phyloP scores from a whole-genome alignment of 2,797 vertebrate species.

The Enteromius afrohamiltoni region DNA sequence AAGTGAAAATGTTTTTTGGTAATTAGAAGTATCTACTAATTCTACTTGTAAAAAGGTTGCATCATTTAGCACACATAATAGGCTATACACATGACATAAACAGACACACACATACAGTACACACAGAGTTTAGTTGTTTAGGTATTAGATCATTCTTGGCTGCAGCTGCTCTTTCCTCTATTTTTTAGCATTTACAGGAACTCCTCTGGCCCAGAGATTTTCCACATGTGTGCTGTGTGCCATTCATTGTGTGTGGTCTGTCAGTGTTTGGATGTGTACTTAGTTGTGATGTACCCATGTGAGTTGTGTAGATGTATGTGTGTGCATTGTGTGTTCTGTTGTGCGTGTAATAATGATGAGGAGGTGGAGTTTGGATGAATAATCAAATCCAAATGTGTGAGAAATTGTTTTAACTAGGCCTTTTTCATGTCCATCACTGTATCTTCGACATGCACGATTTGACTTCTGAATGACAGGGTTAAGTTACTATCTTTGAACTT shows the following conservation, averaged over 20 bases:
- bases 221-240: constrained; percentile 4
- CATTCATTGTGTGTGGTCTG: neutral
- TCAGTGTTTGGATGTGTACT: neutral
- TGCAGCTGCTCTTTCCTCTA: constrained; percentile 49
- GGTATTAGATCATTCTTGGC: constrained; percentile 74
- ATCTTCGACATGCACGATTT: neutral
- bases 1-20: too few relatives aligned
- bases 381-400: constrained; percentile 19
- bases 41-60: too few relatives aligned
- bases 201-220: constrained; percentile 38
- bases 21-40: neutral
- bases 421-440: neutral
- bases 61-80: constrained; percentile 19
- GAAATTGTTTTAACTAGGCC: neutral
- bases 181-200: constrained; percentile 55
- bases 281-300: neutral
- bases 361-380: neutral
- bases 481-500: neutral
- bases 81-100: neutral
- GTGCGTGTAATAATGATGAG: constrained; percentile 12
- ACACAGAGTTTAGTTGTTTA: constrained; percentile 51
- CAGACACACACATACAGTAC: neutral
- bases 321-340: constrained; percentile 52
- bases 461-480: neutral
- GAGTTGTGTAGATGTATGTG: constrained; percentile 19